Base-by-base conservation (phyloP, 2,797 vertebrate species). In the Crocidura indochinensis region DNA sequence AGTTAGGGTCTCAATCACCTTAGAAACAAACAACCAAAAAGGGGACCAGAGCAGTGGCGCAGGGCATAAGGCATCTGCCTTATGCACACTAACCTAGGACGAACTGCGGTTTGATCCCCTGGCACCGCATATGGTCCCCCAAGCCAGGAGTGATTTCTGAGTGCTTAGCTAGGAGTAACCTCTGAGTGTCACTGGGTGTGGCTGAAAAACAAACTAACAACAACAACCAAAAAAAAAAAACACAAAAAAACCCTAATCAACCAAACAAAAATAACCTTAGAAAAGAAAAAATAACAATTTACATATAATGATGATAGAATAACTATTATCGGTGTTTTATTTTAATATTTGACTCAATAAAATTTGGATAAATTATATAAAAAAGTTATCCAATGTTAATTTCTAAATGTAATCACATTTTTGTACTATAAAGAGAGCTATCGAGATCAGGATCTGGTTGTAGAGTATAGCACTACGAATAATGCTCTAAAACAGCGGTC, bases 221-320 rank as follows among this genome's bases (percentile, higher is more conserved):
- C n/a, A n/a, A n/a, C n/a, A n/a, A n/a, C n/a, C n/a, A n/a, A n/a
- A n/a, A n/a, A n/a, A 38, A 38, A 38, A 38, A 38, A 38, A 2
- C 38, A 38, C 38, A 38, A 2, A 38, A 38, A 38, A 38, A 38
- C 38, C 38, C 38, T 2, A 38, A 38, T n/a, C 38, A 38, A 38
- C 2, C 38, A 38, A 38, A 38, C 38, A 38, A 38, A 38, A 38
- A 38, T 38, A 56, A 14, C 15, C 24, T 14, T 62, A 77, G 46
- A 84, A 67, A 53, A 67, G 8, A 91, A 92, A 49, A 17, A 62
- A 74, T 46, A 29, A 29, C 9, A 11, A 83, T 56, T 26, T 73
- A 68, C 0, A 38, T 14, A 27, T 11, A 29, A 62, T 44, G 73
- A 64, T 38, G n/a, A 81, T 20, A 22, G 3, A 26, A 17, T 56